phyloP scores from a whole-genome alignment of 2,888 invertebrate species.

The Acanthosoma haemorrhoidale region DNA sequence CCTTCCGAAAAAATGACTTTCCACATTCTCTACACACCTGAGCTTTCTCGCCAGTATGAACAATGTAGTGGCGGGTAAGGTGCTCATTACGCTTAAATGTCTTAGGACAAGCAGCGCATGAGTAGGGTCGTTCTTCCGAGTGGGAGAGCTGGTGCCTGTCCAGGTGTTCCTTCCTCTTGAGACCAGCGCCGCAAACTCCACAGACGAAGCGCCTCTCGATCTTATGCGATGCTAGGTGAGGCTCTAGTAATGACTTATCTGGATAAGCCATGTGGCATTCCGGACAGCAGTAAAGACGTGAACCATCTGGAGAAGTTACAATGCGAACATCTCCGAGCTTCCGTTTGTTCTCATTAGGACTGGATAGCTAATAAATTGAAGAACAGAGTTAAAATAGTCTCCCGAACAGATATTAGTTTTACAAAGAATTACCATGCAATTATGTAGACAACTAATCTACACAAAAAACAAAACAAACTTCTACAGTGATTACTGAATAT shows the following conservation, averaged over 20 bases:
- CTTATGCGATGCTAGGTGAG: slow-evolving; percentile 45
- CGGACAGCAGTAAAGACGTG: slow-evolving; percentile 49
- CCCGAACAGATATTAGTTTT: too few species aligned
- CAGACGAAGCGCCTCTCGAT: slow-evolving; percentile 48
- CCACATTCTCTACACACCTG: slow-evolving; percentile 49
- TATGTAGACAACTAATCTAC: too few species aligned
- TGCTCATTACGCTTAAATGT: slow-evolving; percentile 51
- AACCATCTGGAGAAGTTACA: slow-evolving; percentile 46
- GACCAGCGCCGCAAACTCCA: slow-evolving; percentile 51
- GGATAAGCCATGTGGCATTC: slow-evolving; percentile 49
- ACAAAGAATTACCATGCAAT: too few species aligned
- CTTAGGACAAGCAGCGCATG: slow-evolving; percentile 43
- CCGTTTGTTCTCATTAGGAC: slow-evolving; percentile 40
- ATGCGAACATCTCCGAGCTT: slow-evolving; percentile 43
- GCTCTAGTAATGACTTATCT: slow-evolving; percentile 48
- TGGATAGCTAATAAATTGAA: slow-evolving; percentile 38
- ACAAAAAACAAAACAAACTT: too few species aligned
- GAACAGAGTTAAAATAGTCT: too few species aligned
- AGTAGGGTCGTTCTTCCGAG: slow-evolving; percentile 48
- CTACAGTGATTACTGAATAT: too few species aligned
- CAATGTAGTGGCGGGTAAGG: slow-evolving; percentile 51
- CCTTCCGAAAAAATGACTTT: slow-evolving; percentile 51
- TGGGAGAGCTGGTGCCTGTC: slow-evolving; percentile 51
- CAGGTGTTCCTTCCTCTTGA: slow-evolving; percentile 52
- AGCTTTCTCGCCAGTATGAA: slow-evolving; percentile 52